Percentiles rank a stretch among this genome's conserved stretches.
Conservation (phyloP, 2,797 vertebrate genomes). For the Heteromormyrus szaboi region DNA sequence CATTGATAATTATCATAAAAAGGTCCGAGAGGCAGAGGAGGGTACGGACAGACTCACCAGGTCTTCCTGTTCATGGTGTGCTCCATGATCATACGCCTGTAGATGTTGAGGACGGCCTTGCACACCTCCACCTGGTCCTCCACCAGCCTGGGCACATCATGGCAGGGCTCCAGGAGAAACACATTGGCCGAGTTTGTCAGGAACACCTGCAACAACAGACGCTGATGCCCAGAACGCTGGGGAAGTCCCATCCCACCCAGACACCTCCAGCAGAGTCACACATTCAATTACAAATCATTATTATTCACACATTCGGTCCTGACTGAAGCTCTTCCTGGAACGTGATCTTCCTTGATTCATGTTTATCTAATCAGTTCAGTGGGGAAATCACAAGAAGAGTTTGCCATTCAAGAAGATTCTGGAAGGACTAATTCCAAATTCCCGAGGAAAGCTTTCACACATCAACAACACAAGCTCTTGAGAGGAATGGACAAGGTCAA, state of each 20-base stretch:
- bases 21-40: background rate
- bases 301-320: background rate
- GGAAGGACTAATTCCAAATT: background rate
- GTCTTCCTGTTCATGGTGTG: conserved; percentile 87
- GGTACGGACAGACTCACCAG: conserved; percentile 65
- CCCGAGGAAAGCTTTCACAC: background rate
- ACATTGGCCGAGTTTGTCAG: conserved; percentile 93
- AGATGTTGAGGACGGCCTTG: conserved; percentile 88
- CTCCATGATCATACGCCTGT: conserved; percentile 96
- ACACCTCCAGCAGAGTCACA: background rate
- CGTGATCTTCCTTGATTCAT: background rate
- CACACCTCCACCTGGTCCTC: conserved; percentile 93
- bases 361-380: background rate
- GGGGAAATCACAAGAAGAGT: background rate
- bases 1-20: background rate
- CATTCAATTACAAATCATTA: background rate
- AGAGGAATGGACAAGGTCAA: background rate
- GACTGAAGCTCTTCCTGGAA: background rate
- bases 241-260: background rate
- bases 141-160: conserved; percentile 82
- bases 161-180: conserved; percentile 90
- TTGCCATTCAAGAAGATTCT: background rate
- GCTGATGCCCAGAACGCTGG: background rate
- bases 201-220: conserved; percentile 71
- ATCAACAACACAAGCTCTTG: background rate